A percentile compares a stretch with the other conserved stretches of the same genome.
These are phyloP conservation scores for Cuculus canorus DNA, from an alignment of 2,797 vertebrate genomes.

Conservation along the genomic window DNA sequence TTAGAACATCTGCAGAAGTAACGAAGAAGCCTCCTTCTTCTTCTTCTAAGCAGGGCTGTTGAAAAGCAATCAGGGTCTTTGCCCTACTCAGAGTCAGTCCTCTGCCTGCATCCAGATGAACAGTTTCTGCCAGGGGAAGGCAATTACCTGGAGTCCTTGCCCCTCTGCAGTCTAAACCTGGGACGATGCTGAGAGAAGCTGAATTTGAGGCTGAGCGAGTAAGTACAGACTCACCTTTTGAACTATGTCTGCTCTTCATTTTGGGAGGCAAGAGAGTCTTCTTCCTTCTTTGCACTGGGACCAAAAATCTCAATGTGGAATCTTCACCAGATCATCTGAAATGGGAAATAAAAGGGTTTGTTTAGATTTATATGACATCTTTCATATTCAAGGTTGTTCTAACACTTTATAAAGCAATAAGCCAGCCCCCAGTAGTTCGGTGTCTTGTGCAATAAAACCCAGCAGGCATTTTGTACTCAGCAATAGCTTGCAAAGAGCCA, in stretches of 20 bases:
- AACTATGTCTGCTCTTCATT: accelerated
- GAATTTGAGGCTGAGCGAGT: not conserved
- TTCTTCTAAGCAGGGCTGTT: not conserved
- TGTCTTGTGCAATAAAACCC: not conserved
- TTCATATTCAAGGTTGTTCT: not conserved
- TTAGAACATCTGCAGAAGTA: not conserved
- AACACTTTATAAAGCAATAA: not conserved
- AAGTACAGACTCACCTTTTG: accelerated
- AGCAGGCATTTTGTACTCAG: not conserved
- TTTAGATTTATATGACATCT: not conserved
- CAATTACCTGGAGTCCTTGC: accelerated
- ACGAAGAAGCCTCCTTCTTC: not conserved
- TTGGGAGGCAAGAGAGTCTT: not conserved
- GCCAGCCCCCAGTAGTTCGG: not conserved
- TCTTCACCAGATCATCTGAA: not conserved
- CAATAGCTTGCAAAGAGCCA: not conserved
- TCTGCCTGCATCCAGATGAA: not conserved
- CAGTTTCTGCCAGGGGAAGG: not conserved
- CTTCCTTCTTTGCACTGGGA: not conserved
- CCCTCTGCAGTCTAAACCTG: accelerated
- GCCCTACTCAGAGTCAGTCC: not conserved
- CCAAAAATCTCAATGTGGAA: not conserved
- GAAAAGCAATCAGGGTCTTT: not conserved
- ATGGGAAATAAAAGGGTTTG: not conserved
- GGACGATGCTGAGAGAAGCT: accelerated